Evolutionary conservation across 2,797 vertebrate genomes (phyloP).

Genomic region (Myotis myotis): DNA sequence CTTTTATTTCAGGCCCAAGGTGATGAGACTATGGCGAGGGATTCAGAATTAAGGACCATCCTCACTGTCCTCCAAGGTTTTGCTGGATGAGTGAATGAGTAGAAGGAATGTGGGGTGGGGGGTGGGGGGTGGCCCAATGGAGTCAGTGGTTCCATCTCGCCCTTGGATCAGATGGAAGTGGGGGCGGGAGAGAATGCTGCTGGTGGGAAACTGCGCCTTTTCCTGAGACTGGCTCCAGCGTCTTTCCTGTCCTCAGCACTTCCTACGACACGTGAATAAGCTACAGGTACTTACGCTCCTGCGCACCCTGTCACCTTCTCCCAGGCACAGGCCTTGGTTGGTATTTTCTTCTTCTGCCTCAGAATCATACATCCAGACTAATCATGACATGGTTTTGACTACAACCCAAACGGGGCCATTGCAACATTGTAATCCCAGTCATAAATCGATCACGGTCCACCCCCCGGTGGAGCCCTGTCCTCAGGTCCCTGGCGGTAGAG

Average conservation of each 20-base stretch:
- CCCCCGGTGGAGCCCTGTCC: background rate
- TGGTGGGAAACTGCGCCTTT: background rate
- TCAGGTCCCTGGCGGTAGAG: background rate
- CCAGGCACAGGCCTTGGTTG: background rate
- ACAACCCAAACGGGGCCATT: background rate
- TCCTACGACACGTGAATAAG: background rate
- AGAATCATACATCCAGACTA: background rate
- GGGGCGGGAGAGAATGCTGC: background rate
- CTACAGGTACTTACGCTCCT: background rate
- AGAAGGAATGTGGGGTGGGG: background rate
- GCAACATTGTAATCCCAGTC: background rate
- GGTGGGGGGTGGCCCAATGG: background rate
- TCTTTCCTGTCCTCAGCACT: background rate
- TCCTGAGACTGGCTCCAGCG: background rate
- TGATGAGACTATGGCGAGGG: background rate
- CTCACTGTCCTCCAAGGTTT: background rate
- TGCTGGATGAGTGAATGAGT: background rate
- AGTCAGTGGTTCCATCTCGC: background rate
- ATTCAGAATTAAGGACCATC: background rate
- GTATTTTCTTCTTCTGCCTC: background rate
- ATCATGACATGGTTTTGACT: background rate
- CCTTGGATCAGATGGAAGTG: background rate
- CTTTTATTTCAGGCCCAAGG: background rate
- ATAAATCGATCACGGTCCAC: background rate
- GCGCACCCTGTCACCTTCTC: accelerated